Conservation (phyloP, 2,797 vertebrate genomes). For the Fistularia commersonii region DNA sequence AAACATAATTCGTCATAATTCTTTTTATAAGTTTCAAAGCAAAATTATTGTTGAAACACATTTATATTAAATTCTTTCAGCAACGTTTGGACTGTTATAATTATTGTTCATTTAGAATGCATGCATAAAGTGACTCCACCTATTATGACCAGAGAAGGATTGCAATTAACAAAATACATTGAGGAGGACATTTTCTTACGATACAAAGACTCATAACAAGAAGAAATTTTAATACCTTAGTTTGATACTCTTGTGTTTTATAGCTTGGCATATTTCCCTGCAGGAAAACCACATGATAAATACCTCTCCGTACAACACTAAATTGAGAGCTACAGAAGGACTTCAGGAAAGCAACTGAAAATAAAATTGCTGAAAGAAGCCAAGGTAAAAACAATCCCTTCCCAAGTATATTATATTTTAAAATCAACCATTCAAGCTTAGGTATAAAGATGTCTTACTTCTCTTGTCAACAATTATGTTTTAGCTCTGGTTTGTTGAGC, state of each 20-base stretch:
- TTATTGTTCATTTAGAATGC: too few species aligned
- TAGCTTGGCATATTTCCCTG: background rate
- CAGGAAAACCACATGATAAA: background rate
- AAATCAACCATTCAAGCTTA: background rate
- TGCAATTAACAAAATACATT: conserved; percentile 8
- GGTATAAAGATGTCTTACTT: conserved; percentile 1
- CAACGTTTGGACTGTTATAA: too few species aligned
- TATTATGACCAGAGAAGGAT: conserved; percentile 12
- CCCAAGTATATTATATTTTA: background rate
- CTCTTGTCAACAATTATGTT: background rate
- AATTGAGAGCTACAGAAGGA: background rate
- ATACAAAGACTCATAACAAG: conserved; percentile 3
- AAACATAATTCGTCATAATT: too few species aligned
- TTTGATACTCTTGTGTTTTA: background rate
- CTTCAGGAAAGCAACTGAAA: background rate
- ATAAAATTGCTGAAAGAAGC: background rate
- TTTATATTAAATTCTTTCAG: too few species aligned
- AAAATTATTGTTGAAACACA: too few species aligned
- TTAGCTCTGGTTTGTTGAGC: background rate
- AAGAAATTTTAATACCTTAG: background rate
- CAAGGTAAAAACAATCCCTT: too few species aligned
- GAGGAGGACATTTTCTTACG: conserved; percentile 3
- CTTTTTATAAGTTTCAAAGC: too few species aligned
- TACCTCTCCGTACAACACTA: background rate
- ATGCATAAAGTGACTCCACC: conserved; percentile 1